A percentile compares a stretch with the other conserved stretches of the same genome.
Evolutionary conservation across 2,797 vertebrate species (phyloP).

Genomic region (Natrix natrix): DNA sequence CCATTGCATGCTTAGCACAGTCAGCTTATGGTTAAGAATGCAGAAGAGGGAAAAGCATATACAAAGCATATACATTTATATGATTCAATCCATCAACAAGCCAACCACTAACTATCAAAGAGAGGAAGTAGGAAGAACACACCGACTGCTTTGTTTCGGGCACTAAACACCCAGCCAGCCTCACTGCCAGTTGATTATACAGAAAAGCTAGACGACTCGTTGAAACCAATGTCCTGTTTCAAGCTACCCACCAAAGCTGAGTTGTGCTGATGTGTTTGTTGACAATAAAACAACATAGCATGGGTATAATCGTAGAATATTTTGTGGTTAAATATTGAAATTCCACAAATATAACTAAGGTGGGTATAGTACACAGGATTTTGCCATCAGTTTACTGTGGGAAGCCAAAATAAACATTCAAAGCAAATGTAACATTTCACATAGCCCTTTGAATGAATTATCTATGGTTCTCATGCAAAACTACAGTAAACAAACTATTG

Average conservation of each 20-base stretch:
- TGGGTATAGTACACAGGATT: constrained; percentile 51
- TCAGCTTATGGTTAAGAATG: neutral
- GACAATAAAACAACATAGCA: neutral
- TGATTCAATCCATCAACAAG: neutral
- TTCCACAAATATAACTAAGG: constrained; percentile 65
- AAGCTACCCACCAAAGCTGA: neutral
- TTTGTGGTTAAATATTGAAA: constrained; percentile 14
- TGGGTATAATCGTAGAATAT: neutral
- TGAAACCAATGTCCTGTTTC: neutral
- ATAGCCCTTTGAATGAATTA: constrained; percentile 51
- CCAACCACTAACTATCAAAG: neutral
- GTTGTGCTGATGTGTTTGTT: neutral
- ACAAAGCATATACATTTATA: neutral
- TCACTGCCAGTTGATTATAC: neutral
- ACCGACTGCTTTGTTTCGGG: neutral
- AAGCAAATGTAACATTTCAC: constrained; percentile 45
- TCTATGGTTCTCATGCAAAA: constrained; percentile 42
- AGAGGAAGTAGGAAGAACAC: neutral
- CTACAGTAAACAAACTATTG: neutral
- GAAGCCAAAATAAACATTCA: constrained; percentile 65
- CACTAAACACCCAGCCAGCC: neutral
- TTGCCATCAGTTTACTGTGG: constrained; percentile 59
- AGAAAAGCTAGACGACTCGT: neutral
- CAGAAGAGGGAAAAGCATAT: neutral
- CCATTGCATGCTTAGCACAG: neutral